Evolutionary conservation across 1,140 invertebrate species (phyloP), one percentile per base, ranked within the genome.

Genomic region (Limonius californicus): DNA sequence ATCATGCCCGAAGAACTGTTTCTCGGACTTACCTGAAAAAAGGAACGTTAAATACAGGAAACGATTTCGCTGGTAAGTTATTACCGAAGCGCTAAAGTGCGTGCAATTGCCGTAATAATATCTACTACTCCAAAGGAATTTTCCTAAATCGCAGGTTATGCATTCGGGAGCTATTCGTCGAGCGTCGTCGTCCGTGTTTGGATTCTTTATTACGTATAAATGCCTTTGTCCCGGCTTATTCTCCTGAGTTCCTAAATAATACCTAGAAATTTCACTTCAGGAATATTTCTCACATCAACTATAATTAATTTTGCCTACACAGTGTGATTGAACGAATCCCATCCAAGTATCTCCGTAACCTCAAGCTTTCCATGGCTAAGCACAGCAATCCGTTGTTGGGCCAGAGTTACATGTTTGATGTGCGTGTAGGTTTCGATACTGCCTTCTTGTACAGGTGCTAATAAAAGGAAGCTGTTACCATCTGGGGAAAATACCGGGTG

Each of bases 351-450:
- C 72, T 86, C 83, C 54, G 76, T 79, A 61, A 96, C 93, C 78
- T 96, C 94, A 74, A 91, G 92, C 63, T 85, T 84, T 3, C 92
- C 94, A 72, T 92, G 89, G 18, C 92, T 95, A 11, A 97, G 81
- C 4, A 93, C 90, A 1, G 90, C 87, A 73, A 91, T 91, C 68
- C 88, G 84, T 73, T 90, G 87, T 71, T 91, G 87, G n/a, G 85
- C 83, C 32, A 90, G 84, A 35, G 89, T 91, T 18, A 92, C 83
- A 73, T 93, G 89, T 69, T 92, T 94, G 71, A 96, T 91, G 78
- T 96, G 92, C 21, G 90, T 92, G 77, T 89, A 95, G 72, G 89
- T 87, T 69, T 93, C 90, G 42, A 84, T 83, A 4, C 84, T 86
- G 8, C 87, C 90, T 72, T 95, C 91, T 69, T 90, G 88, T 18